Conservation (phyloP, 2,888 invertebrate species). For the Parnassius orleans region DNA sequence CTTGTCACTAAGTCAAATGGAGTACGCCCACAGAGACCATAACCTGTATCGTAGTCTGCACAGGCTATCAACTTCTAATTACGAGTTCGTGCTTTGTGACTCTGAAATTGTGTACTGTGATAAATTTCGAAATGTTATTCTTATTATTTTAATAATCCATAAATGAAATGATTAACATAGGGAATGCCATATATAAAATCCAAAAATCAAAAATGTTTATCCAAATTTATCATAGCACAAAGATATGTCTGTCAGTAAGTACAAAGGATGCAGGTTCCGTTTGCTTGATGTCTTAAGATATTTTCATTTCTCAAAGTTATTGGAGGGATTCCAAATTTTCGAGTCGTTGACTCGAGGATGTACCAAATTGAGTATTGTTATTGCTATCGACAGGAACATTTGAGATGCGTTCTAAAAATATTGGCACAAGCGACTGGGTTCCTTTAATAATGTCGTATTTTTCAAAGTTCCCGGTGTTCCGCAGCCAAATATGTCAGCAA, state of each 20-base stretch:
- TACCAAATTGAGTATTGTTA: slow-evolving; percentile 46
- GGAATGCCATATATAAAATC: no score
- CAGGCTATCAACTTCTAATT: no score
- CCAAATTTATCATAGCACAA: no score
- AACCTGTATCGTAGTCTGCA: no score
- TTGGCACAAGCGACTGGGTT: slow-evolving; percentile 22
- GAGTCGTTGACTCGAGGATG: slow-evolving; percentile 65
- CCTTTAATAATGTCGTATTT: slow-evolving; percentile 23
- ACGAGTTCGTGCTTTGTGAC: no score
- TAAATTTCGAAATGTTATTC: no score
- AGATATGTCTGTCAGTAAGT: slow-evolving; percentile 1
- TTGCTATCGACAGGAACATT: slow-evolving; percentile 55
- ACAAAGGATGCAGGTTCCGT: neutral
- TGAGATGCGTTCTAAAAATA: slow-evolving; percentile 26
- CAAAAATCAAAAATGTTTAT: no score
- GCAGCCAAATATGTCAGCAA: slow-evolving; percentile 16
- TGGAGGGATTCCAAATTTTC: slow-evolving; percentile 75
- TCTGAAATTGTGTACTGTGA: no score
- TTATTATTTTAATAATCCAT: no score
- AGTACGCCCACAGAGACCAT: no score
- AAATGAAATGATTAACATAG: no score
- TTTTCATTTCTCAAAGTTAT: slow-evolving; percentile 76
- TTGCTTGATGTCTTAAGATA: slow-evolving; percentile 20
- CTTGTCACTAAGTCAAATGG: no score
- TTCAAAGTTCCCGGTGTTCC: slow-evolving; percentile 14